Conservation (phyloP, 2,888 invertebrate genomes). For the Thecocarcelia acutangulata region DNA sequence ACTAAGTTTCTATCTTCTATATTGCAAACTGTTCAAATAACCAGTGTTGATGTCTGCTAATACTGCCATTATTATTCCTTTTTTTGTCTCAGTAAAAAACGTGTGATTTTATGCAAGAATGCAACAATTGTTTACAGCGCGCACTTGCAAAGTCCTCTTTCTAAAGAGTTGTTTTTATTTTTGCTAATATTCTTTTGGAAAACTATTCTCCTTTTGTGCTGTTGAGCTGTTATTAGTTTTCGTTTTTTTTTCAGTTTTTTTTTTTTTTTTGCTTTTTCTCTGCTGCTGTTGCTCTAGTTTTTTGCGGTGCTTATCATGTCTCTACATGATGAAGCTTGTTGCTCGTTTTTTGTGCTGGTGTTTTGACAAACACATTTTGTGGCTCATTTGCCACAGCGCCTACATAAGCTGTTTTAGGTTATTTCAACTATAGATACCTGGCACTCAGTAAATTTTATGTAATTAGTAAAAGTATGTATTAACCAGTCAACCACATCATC, state of each 20-base stretch:
- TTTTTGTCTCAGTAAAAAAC: constrained; percentile 41
- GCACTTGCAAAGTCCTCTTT: constrained; percentile 41
- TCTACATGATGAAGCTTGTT: constrained; percentile 23
- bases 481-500: constrained; percentile 50
- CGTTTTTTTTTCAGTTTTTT: not conserved
- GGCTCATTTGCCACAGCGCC: constrained; percentile 69
- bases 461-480: constrained; percentile 67
- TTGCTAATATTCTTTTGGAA: constrained; percentile 27
- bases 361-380: constrained; percentile 67
- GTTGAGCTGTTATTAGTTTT: constrained; percentile 32
- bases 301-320: not conserved
- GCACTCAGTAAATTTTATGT: constrained; percentile 67
- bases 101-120: constrained; percentile 72
- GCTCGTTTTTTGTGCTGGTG: constrained; percentile 45
- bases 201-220: constrained; percentile 23
- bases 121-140: constrained; percentile 70
- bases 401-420: constrained; percentile 50
- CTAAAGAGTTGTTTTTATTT: constrained; percentile 12
- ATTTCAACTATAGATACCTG: constrained; percentile 32
- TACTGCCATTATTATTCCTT: constrained; percentile 19
- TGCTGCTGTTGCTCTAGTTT: constrained; percentile 47
- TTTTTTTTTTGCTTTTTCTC: constrained; percentile 1
- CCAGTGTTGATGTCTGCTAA: constrained; percentile 24
- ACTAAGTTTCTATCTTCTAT: constrained; percentile 11
- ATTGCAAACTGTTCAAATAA: constrained; percentile 29